Percentiles rank a stretch among this genome's conserved stretches.
Conservation (phyloP, 2,797 vertebrate genomes). For the Myoxocephalus aenaeus region DNA sequence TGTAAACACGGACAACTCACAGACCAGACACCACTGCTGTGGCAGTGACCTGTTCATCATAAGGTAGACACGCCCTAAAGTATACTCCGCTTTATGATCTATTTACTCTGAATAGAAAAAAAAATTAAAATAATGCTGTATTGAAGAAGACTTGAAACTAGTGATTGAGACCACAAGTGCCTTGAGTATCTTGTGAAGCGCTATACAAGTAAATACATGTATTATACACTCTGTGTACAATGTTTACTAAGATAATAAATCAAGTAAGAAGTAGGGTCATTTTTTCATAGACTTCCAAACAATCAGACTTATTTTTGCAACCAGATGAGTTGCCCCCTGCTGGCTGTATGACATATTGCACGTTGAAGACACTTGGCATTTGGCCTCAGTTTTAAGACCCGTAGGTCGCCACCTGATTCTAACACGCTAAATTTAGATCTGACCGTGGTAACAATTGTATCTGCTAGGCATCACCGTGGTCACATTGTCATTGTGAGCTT, state of each 20-base stretch:
- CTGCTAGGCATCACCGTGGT: not conserved
- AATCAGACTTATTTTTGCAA: not conserved
- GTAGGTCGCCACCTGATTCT: not conserved
- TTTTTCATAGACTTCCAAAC: not conserved
- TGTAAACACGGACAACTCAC: not conserved
- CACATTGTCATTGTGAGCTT: slow-evolving; percentile 1
- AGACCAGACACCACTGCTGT: too few species aligned
- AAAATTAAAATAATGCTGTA: not conserved
- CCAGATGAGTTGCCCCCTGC: too few species aligned
- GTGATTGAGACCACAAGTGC: too few species aligned
- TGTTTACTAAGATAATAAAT: not conserved
- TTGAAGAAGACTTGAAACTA: not conserved
- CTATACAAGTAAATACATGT: too few species aligned
- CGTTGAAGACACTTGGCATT: not conserved
- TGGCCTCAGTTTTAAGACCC: not conserved
- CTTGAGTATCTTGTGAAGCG: too few species aligned
- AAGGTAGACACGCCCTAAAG: too few species aligned
- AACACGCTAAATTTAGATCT: not conserved
- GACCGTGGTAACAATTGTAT: not conserved
- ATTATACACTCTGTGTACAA: not conserved
- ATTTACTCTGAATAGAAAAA: too few species aligned
- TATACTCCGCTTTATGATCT: too few species aligned
- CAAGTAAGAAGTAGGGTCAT: too few species aligned
- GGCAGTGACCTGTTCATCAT: too few species aligned
- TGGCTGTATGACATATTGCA: not conserved